These are phyloP conservation scores for Drosophila carrolli DNA, from an alignment of 1,140 invertebrate genomes.

Conservation along the genomic window DNA sequence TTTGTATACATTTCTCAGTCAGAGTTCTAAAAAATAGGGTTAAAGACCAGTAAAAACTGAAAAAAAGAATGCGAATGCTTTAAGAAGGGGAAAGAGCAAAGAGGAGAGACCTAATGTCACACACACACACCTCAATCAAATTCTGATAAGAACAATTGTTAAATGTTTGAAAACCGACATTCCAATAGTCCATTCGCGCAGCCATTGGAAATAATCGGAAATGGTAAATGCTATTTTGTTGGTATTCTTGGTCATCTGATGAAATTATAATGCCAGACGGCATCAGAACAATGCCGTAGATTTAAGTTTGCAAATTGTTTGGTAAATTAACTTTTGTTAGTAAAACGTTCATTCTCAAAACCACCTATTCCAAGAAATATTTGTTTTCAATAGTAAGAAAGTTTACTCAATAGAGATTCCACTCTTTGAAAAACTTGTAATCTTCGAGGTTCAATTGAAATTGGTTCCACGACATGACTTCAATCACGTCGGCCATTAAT, in stretches of 20 bases:
- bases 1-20: background rate
- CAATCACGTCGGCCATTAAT: background rate
- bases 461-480: background rate
- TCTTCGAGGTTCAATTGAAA: too few relatives aligned
- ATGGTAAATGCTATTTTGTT: slow-evolving; percentile 2
- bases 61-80: slow-evolving; percentile 5
- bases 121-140: slow-evolving; percentile 33
- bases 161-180: slow-evolving; percentile 72
- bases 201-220: slow-evolving; percentile 7
- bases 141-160: slow-evolving; percentile 74
- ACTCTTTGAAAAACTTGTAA: too few relatives aligned
- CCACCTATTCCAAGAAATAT: too few relatives aligned
- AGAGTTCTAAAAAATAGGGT: background rate
- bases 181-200: slow-evolving; percentile 53
- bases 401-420: too few relatives aligned
- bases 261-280: slow-evolving; percentile 10
- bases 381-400: too few relatives aligned
- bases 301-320: background rate
- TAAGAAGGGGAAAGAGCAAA: background rate
- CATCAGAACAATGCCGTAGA: slow-evolving; percentile 9
- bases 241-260: slow-evolving; percentile 8
- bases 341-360: too few relatives aligned
- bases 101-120: slow-evolving; percentile 21
- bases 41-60: background rate
- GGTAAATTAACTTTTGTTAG: too few relatives aligned